phyloP scores from a whole-genome alignment of 1,140 invertebrate species.

The Drosophila bocki region DNA sequence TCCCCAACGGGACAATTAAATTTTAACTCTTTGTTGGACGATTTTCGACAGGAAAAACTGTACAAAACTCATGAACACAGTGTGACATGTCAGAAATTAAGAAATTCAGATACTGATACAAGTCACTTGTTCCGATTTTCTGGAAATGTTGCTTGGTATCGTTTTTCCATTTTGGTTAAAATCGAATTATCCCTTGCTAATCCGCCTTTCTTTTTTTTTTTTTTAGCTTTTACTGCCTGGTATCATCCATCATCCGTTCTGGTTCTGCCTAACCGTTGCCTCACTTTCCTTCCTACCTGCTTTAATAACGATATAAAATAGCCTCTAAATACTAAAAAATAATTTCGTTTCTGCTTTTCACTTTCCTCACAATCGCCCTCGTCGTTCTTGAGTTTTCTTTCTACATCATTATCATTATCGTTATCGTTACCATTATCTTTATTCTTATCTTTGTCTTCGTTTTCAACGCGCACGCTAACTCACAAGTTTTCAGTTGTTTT shows the following conservation, averaged over 20 bases:
- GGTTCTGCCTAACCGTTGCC: slow-evolving; percentile 30
- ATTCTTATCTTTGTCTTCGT: slow-evolving; percentile 59
- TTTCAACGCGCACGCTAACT: slow-evolving; percentile 77
- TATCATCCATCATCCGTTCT: slow-evolving; percentile 16
- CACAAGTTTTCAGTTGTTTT: slow-evolving; percentile 52
- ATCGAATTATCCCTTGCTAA: slow-evolving; percentile 16
- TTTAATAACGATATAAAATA: slow-evolving; percentile 83
- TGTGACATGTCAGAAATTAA: slow-evolving; percentile 11
- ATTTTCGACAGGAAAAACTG: slow-evolving; percentile 8
- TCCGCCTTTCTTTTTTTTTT: slow-evolving; percentile 16
- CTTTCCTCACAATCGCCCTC: slow-evolving; percentile 14
- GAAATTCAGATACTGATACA: neutral
- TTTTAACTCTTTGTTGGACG: slow-evolving; percentile 43
- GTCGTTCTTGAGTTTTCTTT: slow-evolving; percentile 38
- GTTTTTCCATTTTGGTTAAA: slow-evolving; percentile 1
- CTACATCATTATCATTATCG: slow-evolving; percentile 31
- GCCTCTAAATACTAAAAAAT: slow-evolving; percentile 84
- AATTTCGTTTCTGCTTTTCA: slow-evolving; percentile 68
- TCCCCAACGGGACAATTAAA: slow-evolving; percentile 47
- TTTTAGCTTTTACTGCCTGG: slow-evolving; percentile 12
- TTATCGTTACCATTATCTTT: slow-evolving; percentile 35
- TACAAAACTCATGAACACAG: neutral
- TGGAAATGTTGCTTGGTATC: neutral
- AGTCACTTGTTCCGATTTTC: slow-evolving; percentile 1
- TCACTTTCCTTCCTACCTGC: slow-evolving; percentile 33